phyloP scores from a whole-genome alignment of 2,888 invertebrate species.

The Imbricaverruca yamaguchii region DNA sequence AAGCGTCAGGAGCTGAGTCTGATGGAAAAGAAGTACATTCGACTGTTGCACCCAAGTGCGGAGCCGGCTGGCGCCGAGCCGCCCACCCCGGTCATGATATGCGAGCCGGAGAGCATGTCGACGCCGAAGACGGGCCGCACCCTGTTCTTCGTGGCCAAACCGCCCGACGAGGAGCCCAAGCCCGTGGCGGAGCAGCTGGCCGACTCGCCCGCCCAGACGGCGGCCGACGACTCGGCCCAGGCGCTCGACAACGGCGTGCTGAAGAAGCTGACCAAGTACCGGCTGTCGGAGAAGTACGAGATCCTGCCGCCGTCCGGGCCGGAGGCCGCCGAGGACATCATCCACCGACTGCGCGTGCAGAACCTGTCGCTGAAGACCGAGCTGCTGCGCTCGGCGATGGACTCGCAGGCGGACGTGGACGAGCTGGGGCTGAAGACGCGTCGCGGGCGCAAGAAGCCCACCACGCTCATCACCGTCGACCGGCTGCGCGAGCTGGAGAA shows the following conservation, averaged over 20 bases:
- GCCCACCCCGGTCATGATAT: not conserved
- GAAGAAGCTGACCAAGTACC: not conserved
- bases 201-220: not conserved
- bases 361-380: not conserved
- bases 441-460: not conserved
- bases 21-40: not conserved
- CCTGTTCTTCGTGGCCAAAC: constrained; percentile 15
- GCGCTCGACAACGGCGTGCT: not conserved
- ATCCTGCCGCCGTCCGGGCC: not conserved
- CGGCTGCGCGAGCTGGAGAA: constrained; percentile 13
- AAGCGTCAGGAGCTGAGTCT: not conserved
- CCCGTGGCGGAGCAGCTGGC: not conserved
- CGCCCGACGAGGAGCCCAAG: not conserved
- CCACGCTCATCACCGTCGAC: not conserved
- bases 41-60: not conserved
- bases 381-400: not conserved
- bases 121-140: not conserved
- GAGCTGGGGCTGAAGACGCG: not conserved
- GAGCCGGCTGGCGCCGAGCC: not conserved
- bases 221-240: no score
- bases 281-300: constrained; percentile 3
- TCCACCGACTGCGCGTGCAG: not conserved
- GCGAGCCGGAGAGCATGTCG: not conserved
- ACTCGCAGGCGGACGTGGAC: not conserved
- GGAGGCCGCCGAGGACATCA: not conserved